Conservation (phyloP, 2,113 vertebrate species). For the Cryptotis parvus region DNA sequence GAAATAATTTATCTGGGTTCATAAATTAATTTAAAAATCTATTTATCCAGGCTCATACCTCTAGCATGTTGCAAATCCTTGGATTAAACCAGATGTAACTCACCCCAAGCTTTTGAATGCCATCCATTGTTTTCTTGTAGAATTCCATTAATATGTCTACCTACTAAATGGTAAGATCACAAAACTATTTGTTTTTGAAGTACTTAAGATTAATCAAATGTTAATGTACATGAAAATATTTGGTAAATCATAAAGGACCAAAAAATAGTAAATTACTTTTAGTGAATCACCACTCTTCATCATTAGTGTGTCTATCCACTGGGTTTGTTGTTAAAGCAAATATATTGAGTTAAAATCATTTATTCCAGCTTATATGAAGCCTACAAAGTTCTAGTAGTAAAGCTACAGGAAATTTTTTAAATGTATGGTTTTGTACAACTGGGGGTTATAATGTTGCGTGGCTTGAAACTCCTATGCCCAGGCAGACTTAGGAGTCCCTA, state of each 20-base stretch:
- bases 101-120: neutral
- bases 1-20: neutral
- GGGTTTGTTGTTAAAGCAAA: constrained; percentile 17
- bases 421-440: constrained; percentile 33
- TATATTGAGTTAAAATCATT: neutral
- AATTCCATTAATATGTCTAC: constrained; percentile 42
- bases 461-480: constrained; percentile 6
- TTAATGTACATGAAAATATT: neutral
- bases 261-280: neutral
- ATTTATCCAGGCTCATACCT: neutral
- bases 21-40: neutral
- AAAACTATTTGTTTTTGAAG: constrained; percentile 29
- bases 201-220: constrained; percentile 20
- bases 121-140: neutral
- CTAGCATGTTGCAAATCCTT: neutral
- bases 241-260: neutral
- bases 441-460: neutral
- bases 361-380: constrained; percentile 39
- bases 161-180: neutral
- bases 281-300: neutral
- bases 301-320: neutral
- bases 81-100: constrained; percentile 3
- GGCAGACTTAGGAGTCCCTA: neutral
- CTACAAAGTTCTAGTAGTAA: neutral
- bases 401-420: neutral